phyloP scores from a whole-genome alignment of 1,140 invertebrate species.

The Nasonia longicornis region DNA sequence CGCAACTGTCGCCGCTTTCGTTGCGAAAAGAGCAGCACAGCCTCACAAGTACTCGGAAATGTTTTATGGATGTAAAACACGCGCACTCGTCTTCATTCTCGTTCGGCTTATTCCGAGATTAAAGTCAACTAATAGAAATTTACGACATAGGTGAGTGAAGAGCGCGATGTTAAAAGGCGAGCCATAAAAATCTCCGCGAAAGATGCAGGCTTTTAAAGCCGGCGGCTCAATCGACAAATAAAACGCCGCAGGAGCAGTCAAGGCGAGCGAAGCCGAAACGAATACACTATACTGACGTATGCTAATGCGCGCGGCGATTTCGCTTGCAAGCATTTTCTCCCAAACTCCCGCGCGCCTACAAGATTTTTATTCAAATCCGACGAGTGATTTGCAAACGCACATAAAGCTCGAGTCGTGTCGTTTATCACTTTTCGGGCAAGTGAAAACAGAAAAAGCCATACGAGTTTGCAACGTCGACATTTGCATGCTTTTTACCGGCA shows the following conservation, averaged over 20 bases:
- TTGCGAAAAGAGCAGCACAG: too few relatives aligned
- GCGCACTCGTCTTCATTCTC: neutral
- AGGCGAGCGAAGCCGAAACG: too few relatives aligned
- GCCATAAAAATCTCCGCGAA: conserved; percentile 7
- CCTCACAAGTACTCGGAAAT: neutral
- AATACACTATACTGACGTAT: neutral
- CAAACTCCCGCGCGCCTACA: neutral
- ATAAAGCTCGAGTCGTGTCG: conserved; percentile 20
- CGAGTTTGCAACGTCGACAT: conserved; percentile 23
- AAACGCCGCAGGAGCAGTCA: neutral
- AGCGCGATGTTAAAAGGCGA: neutral
- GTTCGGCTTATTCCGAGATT: conserved; percentile 1
- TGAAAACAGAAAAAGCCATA: conserved; percentile 4
- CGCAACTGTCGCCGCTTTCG: too few relatives aligned
- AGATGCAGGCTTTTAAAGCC: neutral
- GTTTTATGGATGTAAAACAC: neutral
- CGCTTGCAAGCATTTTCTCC: conserved; percentile 17
- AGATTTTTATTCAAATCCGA: neutral
- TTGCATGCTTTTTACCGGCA: neutral
- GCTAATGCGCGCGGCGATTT: conserved; percentile 6
- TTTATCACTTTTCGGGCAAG: conserved; percentile 22
- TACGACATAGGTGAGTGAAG: conserved; percentile 15
- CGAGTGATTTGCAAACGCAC: conserved; percentile 21
- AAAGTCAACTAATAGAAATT: conserved; percentile 28
- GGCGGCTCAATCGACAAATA: neutral